A percentile compares a stretch with the other conserved stretches of the same genome.
phyloP scores from a whole-genome alignment of 2,888 invertebrate species.

The Teleiodes luculella region DNA sequence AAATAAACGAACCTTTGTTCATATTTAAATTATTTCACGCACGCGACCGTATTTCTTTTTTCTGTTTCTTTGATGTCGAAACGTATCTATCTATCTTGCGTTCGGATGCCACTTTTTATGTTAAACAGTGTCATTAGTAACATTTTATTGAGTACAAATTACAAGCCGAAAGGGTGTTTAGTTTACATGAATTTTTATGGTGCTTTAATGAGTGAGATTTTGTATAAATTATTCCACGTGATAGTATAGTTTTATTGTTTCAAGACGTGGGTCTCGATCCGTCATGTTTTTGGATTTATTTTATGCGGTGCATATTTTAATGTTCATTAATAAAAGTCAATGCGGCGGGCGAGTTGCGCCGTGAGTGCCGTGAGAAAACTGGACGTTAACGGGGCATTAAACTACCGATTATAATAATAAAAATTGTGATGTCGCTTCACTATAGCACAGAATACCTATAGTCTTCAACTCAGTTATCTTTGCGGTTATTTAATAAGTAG shows the following conservation, averaged over 20 bases:
- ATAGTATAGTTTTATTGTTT: slow-evolving; percentile 55
- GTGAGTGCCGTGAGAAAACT: slow-evolving; percentile 12
- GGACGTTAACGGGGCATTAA: slow-evolving; percentile 22
- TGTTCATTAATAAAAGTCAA: slow-evolving; percentile 52
- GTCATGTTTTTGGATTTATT: slow-evolving; percentile 38
- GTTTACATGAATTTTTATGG: slow-evolving; percentile 35
- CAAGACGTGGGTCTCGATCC: slow-evolving; percentile 39
- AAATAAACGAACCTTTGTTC: slow-evolving; percentile 46
- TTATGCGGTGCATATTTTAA: slow-evolving; percentile 47
- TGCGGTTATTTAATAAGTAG: too few relatives aligned
- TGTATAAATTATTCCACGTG: slow-evolving; percentile 32
- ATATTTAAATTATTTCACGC: slow-evolving; percentile 48
- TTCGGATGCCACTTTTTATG: slow-evolving; percentile 14
- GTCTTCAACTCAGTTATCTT: too few relatives aligned
- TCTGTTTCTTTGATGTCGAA: slow-evolving; percentile 40
- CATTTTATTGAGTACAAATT: slow-evolving; percentile 33
- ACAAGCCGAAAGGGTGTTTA: slow-evolving; percentile 20
- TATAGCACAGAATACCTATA: too few relatives aligned
- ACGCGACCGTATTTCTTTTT: slow-evolving; percentile 21
- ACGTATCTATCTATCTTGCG: slow-evolving; percentile 4
- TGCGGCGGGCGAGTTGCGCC: slow-evolving; percentile 24
- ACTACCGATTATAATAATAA: slow-evolving; percentile 13
- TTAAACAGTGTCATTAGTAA: slow-evolving; percentile 26
- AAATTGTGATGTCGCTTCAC: too few relatives aligned
- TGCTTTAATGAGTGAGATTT: slow-evolving; percentile 37